Evolutionary conservation across 2,797 vertebrate genomes (phyloP), one percentile per base, ranked within the genome.

Genomic region (Philypnodon macrostomus): DNA sequence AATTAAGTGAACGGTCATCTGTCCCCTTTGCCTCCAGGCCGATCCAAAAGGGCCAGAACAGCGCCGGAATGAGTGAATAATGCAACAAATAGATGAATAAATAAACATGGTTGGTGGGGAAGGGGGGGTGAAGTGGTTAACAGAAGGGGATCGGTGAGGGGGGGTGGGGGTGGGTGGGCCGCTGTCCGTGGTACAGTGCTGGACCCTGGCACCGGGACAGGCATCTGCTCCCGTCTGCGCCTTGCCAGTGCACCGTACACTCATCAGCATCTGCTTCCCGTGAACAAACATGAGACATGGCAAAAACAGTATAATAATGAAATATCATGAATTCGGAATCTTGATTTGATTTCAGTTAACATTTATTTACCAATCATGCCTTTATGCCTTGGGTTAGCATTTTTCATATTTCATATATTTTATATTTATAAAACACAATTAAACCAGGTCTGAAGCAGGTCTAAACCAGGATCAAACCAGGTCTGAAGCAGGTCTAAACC

Each of bases 201-300:
- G 91, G 93, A 93, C 93, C 91, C 91, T 97, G 95, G 95, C 94
- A 96, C 86, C 80, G 85, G 88, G 88, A 92, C 92, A 92, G 94
- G 95, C 96, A 97, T 97, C 95, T 97, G 95, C 93, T 91, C 89
- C 92, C 87, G 86, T 88, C 89, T 90, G 87, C 54, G 34, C 63
- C 74, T 70, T 79, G 75, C 78, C 76, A 73, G 81, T 70, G 49
- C 73, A 42, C 73, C 66, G 51, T 55, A 48, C 47, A 73, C n/a
- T 62, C 59, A 72, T 73, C 70, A 79, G 81, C 79, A 83, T 84
- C 81, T 87, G 93, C 89, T 92, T 93, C 90, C 91, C 85, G n/a
- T n/a, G n/a, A n/a, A 26, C 23, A 6, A 44, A 18, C 42, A 56
- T 33, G 84, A 85, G 86, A 44, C 26, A 7, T 5, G 41, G 16